Evolutionary conservation across 2,113 vertebrate genomes (phyloP).

Genomic region (Peucedramus taeniatus): DNA sequence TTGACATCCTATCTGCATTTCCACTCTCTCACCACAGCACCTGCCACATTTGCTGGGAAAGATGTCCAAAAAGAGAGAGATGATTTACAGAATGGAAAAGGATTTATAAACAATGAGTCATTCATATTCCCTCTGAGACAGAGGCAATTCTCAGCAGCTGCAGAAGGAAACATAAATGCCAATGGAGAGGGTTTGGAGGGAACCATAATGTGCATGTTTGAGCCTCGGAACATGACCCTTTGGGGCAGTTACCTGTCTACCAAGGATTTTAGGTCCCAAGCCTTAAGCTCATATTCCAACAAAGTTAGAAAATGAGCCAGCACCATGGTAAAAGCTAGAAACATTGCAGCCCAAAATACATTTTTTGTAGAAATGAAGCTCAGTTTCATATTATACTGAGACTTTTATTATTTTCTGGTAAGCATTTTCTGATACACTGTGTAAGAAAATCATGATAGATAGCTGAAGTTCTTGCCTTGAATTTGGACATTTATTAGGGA

Average conservation of each 20-base stretch:
- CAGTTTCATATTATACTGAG: not conserved
- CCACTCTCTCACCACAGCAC: not conserved
- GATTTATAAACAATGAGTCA: constrained; percentile 40
- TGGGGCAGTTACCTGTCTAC: not conserved
- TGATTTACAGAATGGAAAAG: not conserved
- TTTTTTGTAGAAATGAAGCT: not conserved
- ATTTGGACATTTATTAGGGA: not conserved
- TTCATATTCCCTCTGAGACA: not conserved
- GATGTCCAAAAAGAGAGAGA: not conserved
- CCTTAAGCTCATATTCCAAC: not conserved
- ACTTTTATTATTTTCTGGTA: not conserved
- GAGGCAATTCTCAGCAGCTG: not conserved
- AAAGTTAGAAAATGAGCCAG: not conserved
- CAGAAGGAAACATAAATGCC: not conserved
- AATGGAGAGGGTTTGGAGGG: not conserved
- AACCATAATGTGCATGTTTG: not conserved
- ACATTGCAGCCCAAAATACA: not conserved
- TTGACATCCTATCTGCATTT: not conserved
- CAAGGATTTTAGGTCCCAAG: not conserved
- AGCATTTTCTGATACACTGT: not conserved
- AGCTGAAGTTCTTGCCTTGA: not conserved
- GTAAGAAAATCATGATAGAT: not conserved
- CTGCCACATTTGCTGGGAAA: not conserved
- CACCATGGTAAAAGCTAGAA: not conserved
- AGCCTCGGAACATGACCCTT: not conserved